phyloP scores from a whole-genome alignment of 2,113 vertebrate genomes.

The Nasalis larvatus region DNA sequence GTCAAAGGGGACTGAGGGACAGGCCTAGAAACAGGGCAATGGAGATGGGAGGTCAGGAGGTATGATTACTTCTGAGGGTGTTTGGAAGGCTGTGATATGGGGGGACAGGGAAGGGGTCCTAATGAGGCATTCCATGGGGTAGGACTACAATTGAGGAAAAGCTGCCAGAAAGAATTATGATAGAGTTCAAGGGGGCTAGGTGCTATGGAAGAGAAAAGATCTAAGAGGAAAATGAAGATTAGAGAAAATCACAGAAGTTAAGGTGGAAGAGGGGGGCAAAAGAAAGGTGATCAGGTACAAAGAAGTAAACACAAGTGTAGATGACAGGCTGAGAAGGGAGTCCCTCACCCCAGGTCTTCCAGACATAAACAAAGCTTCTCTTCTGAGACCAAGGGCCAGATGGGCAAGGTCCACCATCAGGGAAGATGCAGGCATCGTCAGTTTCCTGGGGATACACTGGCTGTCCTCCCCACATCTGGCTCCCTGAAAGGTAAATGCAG shows the following conservation, averaged over 20 bases:
- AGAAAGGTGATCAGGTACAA: neutral
- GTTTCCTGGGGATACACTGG: slow-evolving; percentile 87
- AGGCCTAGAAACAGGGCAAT: neutral
- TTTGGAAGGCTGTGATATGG: neutral
- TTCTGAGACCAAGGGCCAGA: slow-evolving; percentile 74
- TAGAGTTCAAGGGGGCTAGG: neutral
- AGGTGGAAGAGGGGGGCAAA: neutral
- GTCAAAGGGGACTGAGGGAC: neutral
- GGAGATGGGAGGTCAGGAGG: neutral
- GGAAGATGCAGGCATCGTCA: slow-evolving; percentile 84
- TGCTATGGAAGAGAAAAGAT: neutral
- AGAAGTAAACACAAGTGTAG: neutral
- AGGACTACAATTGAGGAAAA: neutral
- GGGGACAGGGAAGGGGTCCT: neutral
- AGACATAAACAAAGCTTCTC: slow-evolving; percentile 92
- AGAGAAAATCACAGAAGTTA: neutral
- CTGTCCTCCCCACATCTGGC: slow-evolving; percentile 85
- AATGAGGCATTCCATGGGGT: neutral
- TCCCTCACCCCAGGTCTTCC: slow-evolving; percentile 93
- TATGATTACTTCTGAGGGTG: neutral
- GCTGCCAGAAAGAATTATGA: neutral
- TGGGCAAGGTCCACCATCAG: slow-evolving; percentile 88
- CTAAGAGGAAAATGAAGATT: neutral
- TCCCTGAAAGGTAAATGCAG: slow-evolving; percentile 82
- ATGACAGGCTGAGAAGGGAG: neutral